A percentile compares a stretch with the other conserved stretches of the same genome.
Conservation (phyloP, 1,140 invertebrate species). For the Brachionus angularis region DNA sequence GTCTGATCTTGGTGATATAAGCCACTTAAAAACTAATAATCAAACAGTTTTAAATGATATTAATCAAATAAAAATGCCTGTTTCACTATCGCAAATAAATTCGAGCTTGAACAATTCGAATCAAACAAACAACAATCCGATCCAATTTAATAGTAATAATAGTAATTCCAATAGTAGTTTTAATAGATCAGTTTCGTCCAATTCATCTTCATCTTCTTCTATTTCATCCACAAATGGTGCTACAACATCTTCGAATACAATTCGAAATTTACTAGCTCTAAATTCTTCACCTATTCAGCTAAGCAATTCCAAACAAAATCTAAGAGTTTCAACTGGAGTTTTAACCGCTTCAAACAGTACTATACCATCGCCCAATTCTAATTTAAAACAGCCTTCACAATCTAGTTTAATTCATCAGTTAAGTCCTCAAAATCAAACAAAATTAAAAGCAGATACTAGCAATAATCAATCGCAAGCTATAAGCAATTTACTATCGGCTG, state of each 20-base stretch:
- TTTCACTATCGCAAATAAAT: constrained; percentile 21
- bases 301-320: background rate
- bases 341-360: background rate
- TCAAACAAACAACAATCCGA: constrained; percentile 2
- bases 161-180: too few species aligned
- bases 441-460: constrained; percentile 3
- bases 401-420: too few species aligned
- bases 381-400: too few species aligned
- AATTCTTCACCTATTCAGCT: background rate
- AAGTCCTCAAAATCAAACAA: too few species aligned
- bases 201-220: too few species aligned
- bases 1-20: constrained; percentile 15
- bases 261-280: constrained; percentile 27
- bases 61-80: constrained; percentile 19
- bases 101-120: background rate
- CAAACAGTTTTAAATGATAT: background rate
- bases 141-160: too few species aligned
- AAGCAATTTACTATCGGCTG: background rate
- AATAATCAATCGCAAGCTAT: too few species aligned
- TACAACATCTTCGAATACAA: constrained; percentile 29
- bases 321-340: background rate
- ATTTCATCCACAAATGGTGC: background rate
- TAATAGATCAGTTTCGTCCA: too few species aligned
- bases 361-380: too few species aligned
- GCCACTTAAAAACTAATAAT: background rate